Base-by-base conservation (phyloP, 2,113 vertebrate species). In the Sapayoa aenigma region DNA sequence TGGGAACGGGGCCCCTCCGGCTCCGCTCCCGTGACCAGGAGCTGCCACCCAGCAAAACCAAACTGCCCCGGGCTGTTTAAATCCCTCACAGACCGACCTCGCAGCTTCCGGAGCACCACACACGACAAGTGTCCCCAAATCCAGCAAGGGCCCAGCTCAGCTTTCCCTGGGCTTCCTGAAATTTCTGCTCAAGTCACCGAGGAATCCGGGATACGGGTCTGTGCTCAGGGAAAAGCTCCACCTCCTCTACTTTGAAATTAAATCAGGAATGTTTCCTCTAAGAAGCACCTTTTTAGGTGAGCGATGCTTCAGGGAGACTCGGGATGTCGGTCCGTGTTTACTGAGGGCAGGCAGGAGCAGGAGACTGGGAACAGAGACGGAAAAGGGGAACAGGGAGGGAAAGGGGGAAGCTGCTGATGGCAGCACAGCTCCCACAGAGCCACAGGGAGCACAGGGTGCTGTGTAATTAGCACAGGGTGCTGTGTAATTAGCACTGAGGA, bases 181-280 rank as follows among this genome's bases (percentile, higher is more conserved):
- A 31, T 52, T 42, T 17, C 91, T 46, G 6, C 69, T 31, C 1
- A 5, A 83, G 81, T 31, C 63, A 12, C 59, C 0, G 39, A 66
- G 85, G 18, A 24, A 39, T 5, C 8, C 3, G 25, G 66, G 93
- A 30, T 20, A n/a, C 8, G 11, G 55, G 23, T 4, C 9, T 0
- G 0, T 2, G 44, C 87, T 14, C 37, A 37, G 10, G 27, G 39
- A 37, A 22, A 20, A 0, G 12, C 12, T 41, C 69, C 27, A 37
- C 63, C 25, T 11, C 58, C 68, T 59, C 23, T 8, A 6, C 24
- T 76, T 46, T 2, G 33, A 14, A 30, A 72, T 16, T 27, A 9
- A 28, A 77, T 14, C 0, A 18, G 1, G 7, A 4, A 3, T 1
- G 1, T 63, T 44, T 8, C 11, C 77, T 55, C 55, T 3, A 16